Percentiles rank a stretch among this genome's conserved stretches.
Evolutionary conservation across 2,113 vertebrate genomes (phyloP).

Genomic region (Melanerpes aurifrons): DNA sequence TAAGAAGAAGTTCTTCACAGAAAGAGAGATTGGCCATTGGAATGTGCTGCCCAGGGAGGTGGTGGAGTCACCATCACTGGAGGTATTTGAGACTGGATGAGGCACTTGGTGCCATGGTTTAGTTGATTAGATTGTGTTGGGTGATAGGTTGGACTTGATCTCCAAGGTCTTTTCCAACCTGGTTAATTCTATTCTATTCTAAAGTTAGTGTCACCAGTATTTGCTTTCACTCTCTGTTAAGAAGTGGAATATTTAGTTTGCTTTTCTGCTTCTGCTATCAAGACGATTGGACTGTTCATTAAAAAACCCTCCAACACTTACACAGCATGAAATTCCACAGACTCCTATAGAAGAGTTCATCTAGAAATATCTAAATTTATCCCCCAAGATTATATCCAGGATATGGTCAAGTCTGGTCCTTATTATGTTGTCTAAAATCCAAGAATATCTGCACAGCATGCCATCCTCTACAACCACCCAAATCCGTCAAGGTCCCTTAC

Average conservation of each 20-base stretch:
- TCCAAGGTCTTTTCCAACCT: too few species aligned
- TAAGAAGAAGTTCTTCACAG: too few species aligned
- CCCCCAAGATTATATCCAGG: background rate
- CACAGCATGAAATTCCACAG: background rate
- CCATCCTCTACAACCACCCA: background rate
- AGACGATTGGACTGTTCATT: background rate
- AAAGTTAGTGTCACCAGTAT: background rate
- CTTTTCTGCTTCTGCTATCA: background rate
- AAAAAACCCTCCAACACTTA: background rate
- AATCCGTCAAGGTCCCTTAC: background rate
- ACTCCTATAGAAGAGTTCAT: background rate
- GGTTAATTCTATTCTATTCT: too few species aligned
- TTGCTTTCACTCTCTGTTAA: background rate
- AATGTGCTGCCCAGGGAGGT: too few species aligned
- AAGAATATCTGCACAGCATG: background rate
- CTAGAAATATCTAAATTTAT: background rate
- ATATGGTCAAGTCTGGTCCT: background rate
- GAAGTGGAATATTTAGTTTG: background rate
- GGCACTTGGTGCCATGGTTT: too few species aligned
- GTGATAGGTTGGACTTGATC: too few species aligned
- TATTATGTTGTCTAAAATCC: background rate
- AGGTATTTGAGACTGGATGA: too few species aligned
- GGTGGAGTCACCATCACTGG: too few species aligned
- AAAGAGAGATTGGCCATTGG: too few species aligned
- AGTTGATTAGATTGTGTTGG: too few species aligned